phyloP scores from a whole-genome alignment of 2,797 vertebrate genomes.

The Mormyrus proboscirostris region DNA sequence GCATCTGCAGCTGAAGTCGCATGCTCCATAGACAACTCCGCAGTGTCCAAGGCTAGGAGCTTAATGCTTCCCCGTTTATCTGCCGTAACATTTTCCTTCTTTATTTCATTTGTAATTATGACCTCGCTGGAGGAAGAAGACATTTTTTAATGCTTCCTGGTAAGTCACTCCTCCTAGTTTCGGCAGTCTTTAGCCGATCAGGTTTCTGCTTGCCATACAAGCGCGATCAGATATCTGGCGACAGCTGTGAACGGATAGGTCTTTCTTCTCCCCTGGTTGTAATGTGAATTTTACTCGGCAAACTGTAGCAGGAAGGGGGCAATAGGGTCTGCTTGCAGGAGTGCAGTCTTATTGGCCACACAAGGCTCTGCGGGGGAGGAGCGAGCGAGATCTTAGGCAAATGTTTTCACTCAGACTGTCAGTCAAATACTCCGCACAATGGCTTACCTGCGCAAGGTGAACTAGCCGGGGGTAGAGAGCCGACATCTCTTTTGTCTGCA shows the following conservation, averaged over 20 bases:
- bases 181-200: conserved; percentile 79
- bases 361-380: conserved; percentile 64
- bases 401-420: conserved; percentile 69
- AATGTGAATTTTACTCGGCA: conserved; percentile 86
- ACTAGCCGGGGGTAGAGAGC: conserved; percentile 45
- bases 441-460: conserved; percentile 67
- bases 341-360: conserved; percentile 72
- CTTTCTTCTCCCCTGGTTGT: conserved; percentile 72
- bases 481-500: conserved; percentile 36
- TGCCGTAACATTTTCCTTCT: conserved; percentile 86
- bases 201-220: conserved; percentile 94
- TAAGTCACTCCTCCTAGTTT: conserved; percentile 76
- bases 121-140: conserved; percentile 88
- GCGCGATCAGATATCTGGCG: conserved; percentile 86
- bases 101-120: conserved; percentile 80
- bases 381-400: conserved; percentile 50
- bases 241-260: conserved; percentile 81
- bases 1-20: conserved; percentile 64
- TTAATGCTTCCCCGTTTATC: conserved; percentile 77
- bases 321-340: conserved; percentile 59
- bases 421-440: conserved; percentile 58
- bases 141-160: conserved; percentile 78
- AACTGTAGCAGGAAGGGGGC: conserved; percentile 73
- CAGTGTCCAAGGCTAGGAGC: conserved; percentile 74
- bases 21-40: conserved; percentile 79